These are phyloP conservation scores for Emmelina monodactyla DNA, from an alignment of 2,888 invertebrate species.

Conservation along the genomic window DNA sequence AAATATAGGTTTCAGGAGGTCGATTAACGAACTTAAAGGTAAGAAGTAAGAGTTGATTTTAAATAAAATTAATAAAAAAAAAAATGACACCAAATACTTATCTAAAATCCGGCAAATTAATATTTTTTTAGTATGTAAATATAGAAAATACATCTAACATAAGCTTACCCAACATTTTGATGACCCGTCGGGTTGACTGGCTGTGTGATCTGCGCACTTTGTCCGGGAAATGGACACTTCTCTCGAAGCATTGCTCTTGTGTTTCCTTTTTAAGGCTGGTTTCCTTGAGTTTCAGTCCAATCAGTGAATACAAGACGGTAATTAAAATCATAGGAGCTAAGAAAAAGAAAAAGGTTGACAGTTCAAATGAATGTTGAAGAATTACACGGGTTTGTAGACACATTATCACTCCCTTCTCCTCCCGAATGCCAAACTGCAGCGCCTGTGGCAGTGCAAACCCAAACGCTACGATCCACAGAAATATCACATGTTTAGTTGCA, in stretches of 20 bases:
- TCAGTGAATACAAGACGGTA: conserved; percentile 74
- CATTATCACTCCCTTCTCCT: conserved; percentile 41
- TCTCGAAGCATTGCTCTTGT: conserved; percentile 27
- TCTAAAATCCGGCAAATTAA: no score
- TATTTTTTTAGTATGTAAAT: no score
- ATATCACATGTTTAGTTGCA: conserved; percentile 80
- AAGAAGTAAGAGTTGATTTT: no score
- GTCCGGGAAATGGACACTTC: conserved; percentile 24
- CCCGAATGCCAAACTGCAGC: conserved; percentile 45
- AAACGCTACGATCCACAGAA: conserved; percentile 82
- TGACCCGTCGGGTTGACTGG: conserved; percentile 71
- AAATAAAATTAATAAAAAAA: no score
- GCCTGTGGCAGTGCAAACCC: conserved; percentile 78
- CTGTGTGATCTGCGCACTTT: conserved; percentile 44
- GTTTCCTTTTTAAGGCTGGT: conserved; percentile 36
- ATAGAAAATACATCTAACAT: no score
- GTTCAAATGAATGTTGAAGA: conserved; percentile 71
- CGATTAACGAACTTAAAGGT: no score
- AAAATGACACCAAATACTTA: no score
- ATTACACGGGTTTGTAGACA: conserved; percentile 58
- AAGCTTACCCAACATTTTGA: conserved; percentile 81
- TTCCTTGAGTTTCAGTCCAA: conserved; percentile 67
- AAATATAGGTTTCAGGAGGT: no score
- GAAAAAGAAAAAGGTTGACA: conserved; percentile 78
- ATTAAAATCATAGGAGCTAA: conserved; percentile 79